Evolutionary conservation across 2,888 invertebrate species (phyloP), one percentile per base, ranked within the genome.

Genomic region (Cataglyphis cursor): DNA sequence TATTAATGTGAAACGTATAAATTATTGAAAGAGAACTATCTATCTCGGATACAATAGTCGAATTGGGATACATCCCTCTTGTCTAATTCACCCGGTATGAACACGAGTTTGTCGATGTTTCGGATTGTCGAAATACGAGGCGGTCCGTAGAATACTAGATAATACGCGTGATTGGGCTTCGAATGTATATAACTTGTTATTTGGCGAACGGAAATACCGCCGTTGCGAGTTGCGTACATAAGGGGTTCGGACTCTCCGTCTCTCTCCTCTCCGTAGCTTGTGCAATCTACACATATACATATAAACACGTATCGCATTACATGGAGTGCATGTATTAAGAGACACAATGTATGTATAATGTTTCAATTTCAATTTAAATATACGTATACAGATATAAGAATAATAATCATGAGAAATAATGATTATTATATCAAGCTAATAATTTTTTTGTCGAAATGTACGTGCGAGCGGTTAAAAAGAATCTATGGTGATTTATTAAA

Each of bases 151-250:
- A 70, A 86, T 87, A 86, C 86, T 85, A 78, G 84, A 86, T 86
- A 91, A 86, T 82, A 88, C 82, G 81, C 81, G 78, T 86, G 88
- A 87, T 90, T 87, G 88, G 76, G 83, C 74, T 35, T 28, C 65
- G 84, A 87, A 78, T 83, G 87, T 90, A 86, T 87, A 88, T 83
- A 68, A 76, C 68, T 87, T 86, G 90, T 88, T 90, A 89, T 89
- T 88, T 89, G 88, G 83, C 68, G 85, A 78, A 81, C 74, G 85
- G 84, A 86, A 90, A 87, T 74, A 88, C 87, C 82, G 54, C 64
- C 44, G 85, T 89, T 87, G 54, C 82, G 83, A 61, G 61, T 59
- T 65, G 81, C 75, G 76, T 68, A 81, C 84, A 87, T 75, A 87
- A 76, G 70, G 72, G 70, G 74, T 38, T 57, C 10, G 35, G 24